Evolutionary conservation across 1,140 invertebrate species (phyloP).

Genomic region (Anoplophora glabripennis): DNA sequence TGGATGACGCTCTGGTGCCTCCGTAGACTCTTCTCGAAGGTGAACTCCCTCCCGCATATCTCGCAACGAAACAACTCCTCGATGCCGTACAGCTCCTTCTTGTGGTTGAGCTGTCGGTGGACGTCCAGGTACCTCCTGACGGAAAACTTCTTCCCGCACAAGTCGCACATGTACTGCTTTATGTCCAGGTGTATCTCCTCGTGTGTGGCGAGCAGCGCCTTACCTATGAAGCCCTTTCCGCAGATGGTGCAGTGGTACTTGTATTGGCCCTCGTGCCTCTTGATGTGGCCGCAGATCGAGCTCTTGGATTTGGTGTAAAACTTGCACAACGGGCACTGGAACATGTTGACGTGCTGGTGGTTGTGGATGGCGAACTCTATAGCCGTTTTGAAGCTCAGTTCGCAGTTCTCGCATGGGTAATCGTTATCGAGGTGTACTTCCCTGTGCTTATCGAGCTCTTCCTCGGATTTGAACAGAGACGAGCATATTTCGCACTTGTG

Average conservation of each 20-base stretch:
- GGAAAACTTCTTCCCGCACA: slow-evolving; percentile 51
- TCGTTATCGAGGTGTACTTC: slow-evolving; percentile 15
- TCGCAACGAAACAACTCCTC: slow-evolving; percentile 32
- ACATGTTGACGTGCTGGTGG: slow-evolving; percentile 17
- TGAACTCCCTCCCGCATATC: slow-evolving; percentile 37
- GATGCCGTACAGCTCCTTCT: slow-evolving; percentile 33
- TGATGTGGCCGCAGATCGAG: slow-evolving; percentile 44
- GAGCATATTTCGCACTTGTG: slow-evolving; percentile 52
- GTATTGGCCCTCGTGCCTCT: slow-evolving; percentile 52
- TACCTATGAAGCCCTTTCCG: slow-evolving; percentile 51
- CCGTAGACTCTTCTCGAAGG: slow-evolving; percentile 33
- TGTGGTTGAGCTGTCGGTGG: slow-evolving; percentile 41
- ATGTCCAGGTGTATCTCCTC: slow-evolving; percentile 41
- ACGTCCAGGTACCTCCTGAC: slow-evolving; percentile 45
- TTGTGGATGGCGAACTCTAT: slow-evolving; percentile 23
- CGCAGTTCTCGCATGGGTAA: slow-evolving; percentile 22
- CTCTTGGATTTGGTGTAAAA: slow-evolving; percentile 16
- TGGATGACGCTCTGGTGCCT: slow-evolving; percentile 37
- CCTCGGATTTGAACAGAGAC: slow-evolving; percentile 51
- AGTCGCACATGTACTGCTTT: slow-evolving; percentile 47
- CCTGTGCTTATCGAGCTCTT: slow-evolving; percentile 52
- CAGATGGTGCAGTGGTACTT: slow-evolving; percentile 52
- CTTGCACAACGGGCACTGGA: slow-evolving; percentile 21
- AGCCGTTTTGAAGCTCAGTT: slow-evolving; percentile 14
- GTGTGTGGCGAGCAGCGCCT: slow-evolving; percentile 46